phyloP scores from a whole-genome alignment of 2,888 invertebrate genomes.

The Nephrotoma flavescens region DNA sequence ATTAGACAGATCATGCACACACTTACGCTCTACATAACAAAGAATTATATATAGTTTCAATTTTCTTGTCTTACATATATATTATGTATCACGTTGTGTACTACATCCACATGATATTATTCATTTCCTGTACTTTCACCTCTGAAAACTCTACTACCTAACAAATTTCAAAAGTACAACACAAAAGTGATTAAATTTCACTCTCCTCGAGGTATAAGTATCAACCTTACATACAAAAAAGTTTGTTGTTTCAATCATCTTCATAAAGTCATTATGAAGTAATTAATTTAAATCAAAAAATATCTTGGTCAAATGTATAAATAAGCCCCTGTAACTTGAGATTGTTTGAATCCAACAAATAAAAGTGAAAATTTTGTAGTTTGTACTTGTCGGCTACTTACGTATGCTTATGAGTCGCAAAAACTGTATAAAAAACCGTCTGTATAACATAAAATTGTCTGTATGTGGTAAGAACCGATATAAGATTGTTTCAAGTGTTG shows the following conservation, averaged over 20 bases:
- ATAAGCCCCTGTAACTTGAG: not conserved
- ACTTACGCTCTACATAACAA: not conserved
- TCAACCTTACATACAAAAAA: not conserved
- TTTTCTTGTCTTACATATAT: not conserved
- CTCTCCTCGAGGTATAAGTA: not conserved
- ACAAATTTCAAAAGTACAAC: not conserved
- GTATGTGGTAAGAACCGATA: too few relatives aligned
- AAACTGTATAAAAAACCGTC: too few relatives aligned
- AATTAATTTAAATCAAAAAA: not conserved
- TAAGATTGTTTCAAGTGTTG: not conserved
- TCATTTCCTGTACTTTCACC: not conserved
- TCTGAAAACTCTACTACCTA: not conserved
- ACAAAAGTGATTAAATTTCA: not conserved
- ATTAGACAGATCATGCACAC: not conserved
- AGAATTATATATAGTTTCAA: not conserved
- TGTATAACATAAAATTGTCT: too few relatives aligned
- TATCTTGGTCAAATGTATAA: not conserved
- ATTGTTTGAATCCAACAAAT: not conserved
- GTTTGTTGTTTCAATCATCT: not conserved
- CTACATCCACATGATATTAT: not conserved
- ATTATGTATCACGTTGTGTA: not conserved
- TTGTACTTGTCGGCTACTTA: too few relatives aligned
- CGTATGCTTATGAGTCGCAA: too few relatives aligned
- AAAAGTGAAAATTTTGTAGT: not conserved
- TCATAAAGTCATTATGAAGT: not conserved